These are phyloP conservation scores for Melikaiella ostensackeni DNA, from an alignment of 2,888 invertebrate genomes.

Conservation along the genomic window DNA sequence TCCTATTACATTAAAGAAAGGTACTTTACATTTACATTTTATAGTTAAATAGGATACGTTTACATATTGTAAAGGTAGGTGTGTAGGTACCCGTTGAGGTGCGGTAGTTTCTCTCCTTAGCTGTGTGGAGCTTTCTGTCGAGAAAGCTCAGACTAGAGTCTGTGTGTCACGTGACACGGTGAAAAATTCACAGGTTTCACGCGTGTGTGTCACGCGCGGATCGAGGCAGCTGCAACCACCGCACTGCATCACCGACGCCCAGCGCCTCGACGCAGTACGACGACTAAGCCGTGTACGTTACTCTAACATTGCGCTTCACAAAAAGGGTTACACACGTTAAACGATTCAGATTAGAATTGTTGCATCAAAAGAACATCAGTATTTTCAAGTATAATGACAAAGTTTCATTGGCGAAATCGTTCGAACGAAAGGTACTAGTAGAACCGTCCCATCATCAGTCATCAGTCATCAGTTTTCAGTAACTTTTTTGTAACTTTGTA, in stretches of 20 bases:
- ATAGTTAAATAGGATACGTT: conserved; percentile 54
- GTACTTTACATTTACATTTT: conserved; percentile 44
- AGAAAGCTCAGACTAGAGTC: conserved; percentile 73
- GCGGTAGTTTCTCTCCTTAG: conserved; percentile 75
- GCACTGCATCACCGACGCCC: conserved; percentile 76
- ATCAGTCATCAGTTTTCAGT: background rate
- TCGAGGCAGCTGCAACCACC: conserved; percentile 74
- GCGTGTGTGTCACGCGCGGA: conserved; percentile 65
- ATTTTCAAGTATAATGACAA: conserved; percentile 5
- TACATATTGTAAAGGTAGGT: conserved; percentile 69
- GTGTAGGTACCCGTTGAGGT: conserved; percentile 75
- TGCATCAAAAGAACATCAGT: conserved; percentile 30
- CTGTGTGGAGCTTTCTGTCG: conserved; percentile 73
- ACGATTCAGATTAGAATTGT: conserved; percentile 50
- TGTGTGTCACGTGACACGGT: conserved; percentile 69
- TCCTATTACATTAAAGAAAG: conserved; percentile 40
- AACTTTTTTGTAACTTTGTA: background rate
- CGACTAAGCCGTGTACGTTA: conserved; percentile 72
- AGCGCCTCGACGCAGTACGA: conserved; percentile 76
- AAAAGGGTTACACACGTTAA: conserved; percentile 66
- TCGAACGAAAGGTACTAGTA: conserved; percentile 44
- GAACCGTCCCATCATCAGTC: background rate
- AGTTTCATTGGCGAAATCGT: conserved; percentile 46
- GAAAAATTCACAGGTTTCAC: conserved; percentile 62
- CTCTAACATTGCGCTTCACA: conserved; percentile 67